These are phyloP conservation scores for Pygocentrus nattereri DNA, from an alignment of 2,797 vertebrate species.

Conservation along the genomic window DNA sequence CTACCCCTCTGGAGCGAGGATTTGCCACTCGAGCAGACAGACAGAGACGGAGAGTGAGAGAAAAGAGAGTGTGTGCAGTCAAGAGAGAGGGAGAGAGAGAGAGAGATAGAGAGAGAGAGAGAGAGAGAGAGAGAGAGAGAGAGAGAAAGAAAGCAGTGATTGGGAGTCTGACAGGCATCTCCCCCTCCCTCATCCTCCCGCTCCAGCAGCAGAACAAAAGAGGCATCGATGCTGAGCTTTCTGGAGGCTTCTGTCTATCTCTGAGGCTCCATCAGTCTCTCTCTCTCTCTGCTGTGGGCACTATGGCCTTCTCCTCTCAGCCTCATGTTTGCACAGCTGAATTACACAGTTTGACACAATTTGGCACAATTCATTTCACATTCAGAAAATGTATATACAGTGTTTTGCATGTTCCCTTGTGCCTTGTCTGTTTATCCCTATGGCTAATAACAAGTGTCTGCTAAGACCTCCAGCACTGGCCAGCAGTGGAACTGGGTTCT, in stretches of 20 bases:
- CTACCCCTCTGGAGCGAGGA: conserved; percentile 70
- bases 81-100: conserved; percentile 46
- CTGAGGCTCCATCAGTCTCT: conserved; percentile 37
- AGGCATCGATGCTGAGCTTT: conserved; percentile 60
- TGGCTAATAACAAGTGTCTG: neutral
- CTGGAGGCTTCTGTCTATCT: conserved; percentile 59
- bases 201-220: conserved; percentile 65
- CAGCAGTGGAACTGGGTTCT: neutral
- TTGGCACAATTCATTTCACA: neutral
- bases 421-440: neutral
- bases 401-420: neutral
- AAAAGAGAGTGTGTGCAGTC: conserved; percentile 35
- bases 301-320: conserved; percentile 35
- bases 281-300: conserved; percentile 29
- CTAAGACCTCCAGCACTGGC: neutral
- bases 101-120: conserved; percentile 45
- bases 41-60: conserved; percentile 53
- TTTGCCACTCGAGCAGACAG: conserved; percentile 68
- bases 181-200: conserved; percentile 43
- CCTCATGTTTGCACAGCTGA: conserved; percentile 24
- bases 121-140: conserved; percentile 40
- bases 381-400: neutral
- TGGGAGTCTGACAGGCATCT: conserved; percentile 63
- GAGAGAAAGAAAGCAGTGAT: conserved; percentile 44
- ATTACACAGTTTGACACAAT: too few species aligned